phyloP scores from a whole-genome alignment of 2,797 vertebrate species.

The Cercopithecus mitis region DNA sequence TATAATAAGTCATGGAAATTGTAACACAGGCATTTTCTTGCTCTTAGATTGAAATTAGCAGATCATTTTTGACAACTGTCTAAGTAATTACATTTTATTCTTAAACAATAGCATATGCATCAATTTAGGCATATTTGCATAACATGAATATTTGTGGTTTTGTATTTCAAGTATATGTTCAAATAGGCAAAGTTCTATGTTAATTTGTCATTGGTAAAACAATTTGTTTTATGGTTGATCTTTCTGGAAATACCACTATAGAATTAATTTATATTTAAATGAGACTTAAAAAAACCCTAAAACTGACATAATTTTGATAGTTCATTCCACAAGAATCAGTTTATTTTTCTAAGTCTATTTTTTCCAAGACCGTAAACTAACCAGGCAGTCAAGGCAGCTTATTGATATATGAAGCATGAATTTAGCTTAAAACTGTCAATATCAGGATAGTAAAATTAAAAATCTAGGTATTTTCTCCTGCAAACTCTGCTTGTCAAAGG shows the following conservation, averaged over 20 bases:
- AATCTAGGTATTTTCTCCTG: neutral
- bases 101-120: neutral
- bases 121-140: neutral
- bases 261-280: slow-evolving; percentile 55
- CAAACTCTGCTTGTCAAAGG: neutral
- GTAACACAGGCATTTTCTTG: neutral
- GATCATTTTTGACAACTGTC: neutral
- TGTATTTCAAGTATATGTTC: neutral
- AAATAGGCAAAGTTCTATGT: neutral
- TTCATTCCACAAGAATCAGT: too few species aligned
- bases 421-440: neutral
- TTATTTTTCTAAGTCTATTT: neutral
- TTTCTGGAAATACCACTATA: slow-evolving; percentile 16
- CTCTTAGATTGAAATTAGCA: neutral
- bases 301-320: neutral
- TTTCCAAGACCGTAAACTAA: neutral
- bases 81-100: neutral
- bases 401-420: neutral
- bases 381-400: neutral
- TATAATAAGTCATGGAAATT: neutral
- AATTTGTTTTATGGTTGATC: slow-evolving; percentile 18
- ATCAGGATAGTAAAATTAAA: neutral
- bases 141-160: neutral
- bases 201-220: neutral
- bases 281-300: slow-evolving; percentile 41